Evolutionary conservation across 1,140 invertebrate genomes (phyloP), one percentile per base, ranked within the genome.

Genomic region (Oreohelix idahoensis): DNA sequence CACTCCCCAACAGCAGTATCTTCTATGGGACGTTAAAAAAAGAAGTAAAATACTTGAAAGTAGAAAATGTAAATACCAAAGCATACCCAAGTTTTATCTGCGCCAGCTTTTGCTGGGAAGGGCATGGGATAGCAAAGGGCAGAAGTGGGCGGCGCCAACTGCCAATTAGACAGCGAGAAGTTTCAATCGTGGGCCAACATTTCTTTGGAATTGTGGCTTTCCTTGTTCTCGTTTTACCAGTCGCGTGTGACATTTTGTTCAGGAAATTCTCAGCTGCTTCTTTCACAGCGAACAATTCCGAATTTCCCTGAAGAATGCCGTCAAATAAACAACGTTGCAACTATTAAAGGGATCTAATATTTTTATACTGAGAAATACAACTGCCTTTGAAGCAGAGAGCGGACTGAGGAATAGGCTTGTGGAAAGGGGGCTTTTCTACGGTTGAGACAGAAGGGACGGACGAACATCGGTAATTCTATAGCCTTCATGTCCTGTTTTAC

Each of bases 161-260:
- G 53, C 23, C 20, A 58, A 58, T 58, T 10, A 58, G 53, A 23
- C 53, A 5, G 10, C 17, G 20, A 58, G 53, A 45, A 45, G 5
- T 45, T 45, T 45, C 42, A 5, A 8, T 45, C 15, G 10, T 58
- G 1, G 10, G 53, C 1, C 53, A 58, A 23, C 26, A n/a, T 58
- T 8, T 5, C 42, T 45, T 5, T 58, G 53, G 1, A 23, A 11
- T 2, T 10, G 53, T 23, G 20, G 53, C 53, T 58, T 23, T 5
- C 10, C 53, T 58, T 49, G 17, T 17, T 58, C 53, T 58, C 15
- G 53, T 23, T 23, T 58, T 58, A 58, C 53, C 23, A 20, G 26
- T 23, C 53, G 53, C 53, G 53, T 58, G 53, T 58, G 53, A 58
- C 53, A 58, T 66, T 66, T 66, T 66, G 63, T 35, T 29, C 63